phyloP scores from a whole-genome alignment of 2,797 vertebrate species.

The Galagoides demidoff region DNA sequence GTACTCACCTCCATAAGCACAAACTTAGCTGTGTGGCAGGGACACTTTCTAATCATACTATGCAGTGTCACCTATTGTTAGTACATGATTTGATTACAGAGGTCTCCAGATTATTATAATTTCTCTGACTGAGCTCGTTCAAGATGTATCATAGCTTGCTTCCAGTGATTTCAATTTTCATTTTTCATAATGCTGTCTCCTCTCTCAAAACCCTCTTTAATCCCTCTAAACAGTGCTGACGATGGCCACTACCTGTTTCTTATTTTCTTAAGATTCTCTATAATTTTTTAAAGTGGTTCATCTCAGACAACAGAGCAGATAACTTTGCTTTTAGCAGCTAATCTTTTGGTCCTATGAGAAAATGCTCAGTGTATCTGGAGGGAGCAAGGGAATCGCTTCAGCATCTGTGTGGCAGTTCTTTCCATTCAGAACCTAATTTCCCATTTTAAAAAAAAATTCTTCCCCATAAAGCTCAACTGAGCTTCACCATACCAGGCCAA shows the following conservation, averaged over 20 bases:
- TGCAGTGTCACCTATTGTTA: not conserved
- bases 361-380: not conserved
- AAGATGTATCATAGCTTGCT: not conserved
- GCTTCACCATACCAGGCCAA: not conserved
- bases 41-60: not conserved
- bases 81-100: constrained; percentile 19
- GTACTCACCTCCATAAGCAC: not conserved
- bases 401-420: rapidly evolving
- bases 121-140: constrained; percentile 30
- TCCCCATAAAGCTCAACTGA: not conserved
- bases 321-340: constrained; percentile 41
- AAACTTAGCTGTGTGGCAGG: not conserved
- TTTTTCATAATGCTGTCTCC: constrained; percentile 61
- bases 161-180: constrained; percentile 67
- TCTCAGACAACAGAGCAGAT: not conserved
- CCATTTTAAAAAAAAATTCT: not conserved
- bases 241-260: constrained; percentile 16
- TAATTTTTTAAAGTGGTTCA: not conserved
- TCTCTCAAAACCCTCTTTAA: constrained; percentile 23
- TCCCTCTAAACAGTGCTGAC: not conserved
- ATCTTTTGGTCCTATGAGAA: not conserved
- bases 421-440: constrained; percentile 22
- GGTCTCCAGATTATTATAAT: constrained; percentile 66
- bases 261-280: constrained; percentile 40
- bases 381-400: not conserved